These are phyloP conservation scores for Brachionus rotundiformis DNA, from an alignment of 1,140 invertebrate genomes.

Conservation along the genomic window DNA sequence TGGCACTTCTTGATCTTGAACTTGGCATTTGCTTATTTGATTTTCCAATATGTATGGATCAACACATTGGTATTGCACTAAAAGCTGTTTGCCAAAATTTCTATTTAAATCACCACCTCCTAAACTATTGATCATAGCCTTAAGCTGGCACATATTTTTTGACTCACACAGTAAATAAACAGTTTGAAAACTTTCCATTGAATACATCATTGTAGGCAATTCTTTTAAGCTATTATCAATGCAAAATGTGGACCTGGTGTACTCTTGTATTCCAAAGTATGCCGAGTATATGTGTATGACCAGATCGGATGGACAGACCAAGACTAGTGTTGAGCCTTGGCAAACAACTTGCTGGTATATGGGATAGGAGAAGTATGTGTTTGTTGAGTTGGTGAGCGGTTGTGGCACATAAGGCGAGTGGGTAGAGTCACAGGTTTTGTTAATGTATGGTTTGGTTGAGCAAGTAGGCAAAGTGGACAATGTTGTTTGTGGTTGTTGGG, in stretches of 20 bases:
- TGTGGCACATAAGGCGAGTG: neutral
- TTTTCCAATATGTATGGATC: neutral
- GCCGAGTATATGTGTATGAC: conserved; percentile 45
- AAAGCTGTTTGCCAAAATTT: neutral
- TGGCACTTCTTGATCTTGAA: neutral
- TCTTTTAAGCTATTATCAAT: neutral
- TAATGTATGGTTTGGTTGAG: neutral
- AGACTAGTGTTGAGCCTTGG: neutral
- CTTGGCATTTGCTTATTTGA: neutral
- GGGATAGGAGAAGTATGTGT: conserved; percentile 11
- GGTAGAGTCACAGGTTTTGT: neutral
- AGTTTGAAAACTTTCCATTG: neutral
- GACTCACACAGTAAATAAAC: conserved; percentile 22
- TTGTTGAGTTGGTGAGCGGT: neutral
- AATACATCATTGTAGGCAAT: conserved; percentile 5
- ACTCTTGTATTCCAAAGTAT: conserved; percentile 40
- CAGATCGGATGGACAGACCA: neutral
- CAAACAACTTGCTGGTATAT: conserved; percentile 42
- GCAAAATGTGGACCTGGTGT: neutral
- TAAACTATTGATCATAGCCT: conserved; percentile 25
- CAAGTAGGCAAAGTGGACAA: neutral
- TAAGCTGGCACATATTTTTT: conserved; percentile 3
- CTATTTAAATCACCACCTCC: conserved; percentile 25
- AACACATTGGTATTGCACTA: conserved; percentile 43
- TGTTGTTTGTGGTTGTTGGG: neutral